These are phyloP conservation scores for Sebastes paucispinis DNA, from an alignment of 2,797 vertebrate species.

Conservation along the genomic window DNA sequence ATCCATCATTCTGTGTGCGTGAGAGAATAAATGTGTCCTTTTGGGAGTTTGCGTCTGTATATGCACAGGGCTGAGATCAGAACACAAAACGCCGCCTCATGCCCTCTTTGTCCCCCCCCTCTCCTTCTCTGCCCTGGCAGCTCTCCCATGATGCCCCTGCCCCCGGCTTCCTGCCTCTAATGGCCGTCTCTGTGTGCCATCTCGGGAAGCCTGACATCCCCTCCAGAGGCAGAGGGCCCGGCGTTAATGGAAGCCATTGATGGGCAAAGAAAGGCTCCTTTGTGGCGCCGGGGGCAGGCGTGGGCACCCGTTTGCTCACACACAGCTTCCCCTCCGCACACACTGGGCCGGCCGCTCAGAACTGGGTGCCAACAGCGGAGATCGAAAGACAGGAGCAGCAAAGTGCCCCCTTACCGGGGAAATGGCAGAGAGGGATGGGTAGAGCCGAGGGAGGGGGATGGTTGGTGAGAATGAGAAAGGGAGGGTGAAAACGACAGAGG, in stretches of 20 bases:
- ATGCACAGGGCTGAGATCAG: conserved; percentile 37
- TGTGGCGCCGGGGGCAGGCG: conserved; percentile 79
- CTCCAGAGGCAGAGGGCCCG: conserved; percentile 76
- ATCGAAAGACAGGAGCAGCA: conserved; percentile 80
- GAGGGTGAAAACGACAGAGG: conserved; percentile 40
- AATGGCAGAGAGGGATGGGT: conserved; percentile 72
- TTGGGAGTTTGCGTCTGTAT: conserved; percentile 47
- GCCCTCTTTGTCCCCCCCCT: conserved; percentile 52
- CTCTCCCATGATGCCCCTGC: conserved; percentile 74
- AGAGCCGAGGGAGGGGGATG: conserved; percentile 26
- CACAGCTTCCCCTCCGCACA: conserved; percentile 79
- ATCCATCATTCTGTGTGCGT: conserved; percentile 11
- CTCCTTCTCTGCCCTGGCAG: conserved; percentile 61
- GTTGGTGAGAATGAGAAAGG: conserved; percentile 36
- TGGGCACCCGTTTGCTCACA: conserved; percentile 84
- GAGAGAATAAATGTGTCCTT: conserved; percentile 59
- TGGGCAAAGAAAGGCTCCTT: conserved; percentile 81
- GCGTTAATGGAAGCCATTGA: conserved; percentile 85
- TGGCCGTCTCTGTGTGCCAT: conserved; percentile 83
- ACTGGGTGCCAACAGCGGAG: conserved; percentile 83
- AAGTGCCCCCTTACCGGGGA: conserved; percentile 76
- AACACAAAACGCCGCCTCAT: conserved; percentile 69
- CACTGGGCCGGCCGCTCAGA: conserved; percentile 76
- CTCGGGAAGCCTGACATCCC: conserved; percentile 83
- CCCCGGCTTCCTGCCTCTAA: conserved; percentile 84